A percentile compares a stretch with the other conserved stretches of the same genome.
Evolutionary conservation across 2,888 invertebrate species (phyloP).

Genomic region (Orthosia gracilis): DNA sequence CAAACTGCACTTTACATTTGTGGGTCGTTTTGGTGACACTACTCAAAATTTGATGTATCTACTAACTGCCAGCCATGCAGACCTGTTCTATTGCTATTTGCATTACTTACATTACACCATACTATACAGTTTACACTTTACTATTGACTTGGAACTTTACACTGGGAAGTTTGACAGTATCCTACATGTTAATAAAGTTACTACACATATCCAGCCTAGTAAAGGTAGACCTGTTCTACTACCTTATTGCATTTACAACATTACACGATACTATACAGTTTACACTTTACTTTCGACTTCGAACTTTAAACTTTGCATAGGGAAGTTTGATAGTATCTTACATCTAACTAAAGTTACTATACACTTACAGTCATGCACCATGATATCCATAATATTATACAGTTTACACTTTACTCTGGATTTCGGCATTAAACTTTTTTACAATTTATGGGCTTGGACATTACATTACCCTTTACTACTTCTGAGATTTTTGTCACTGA

Average conservation of each 20-base stretch:
- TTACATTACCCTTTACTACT: not conserved
- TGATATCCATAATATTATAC: slow-evolving; percentile 41
- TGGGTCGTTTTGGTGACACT: no score
- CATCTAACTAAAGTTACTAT: not conserved
- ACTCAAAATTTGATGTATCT: no score
- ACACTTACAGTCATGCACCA: slow-evolving; percentile 76
- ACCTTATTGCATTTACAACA: not conserved
- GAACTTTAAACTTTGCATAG: not conserved
- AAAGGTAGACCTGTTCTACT: slow-evolving; percentile 50
- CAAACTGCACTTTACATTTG: not conserved
- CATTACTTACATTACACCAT: slow-evolving; percentile 48
- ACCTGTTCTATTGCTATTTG: slow-evolving; percentile 70
- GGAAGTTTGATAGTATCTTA: not conserved
- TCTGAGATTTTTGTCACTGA: not conserved
- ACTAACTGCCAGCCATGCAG: slow-evolving; percentile 75
- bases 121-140: slow-evolving; percentile 43
- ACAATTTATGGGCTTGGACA: not conserved
- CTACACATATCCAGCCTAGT: not conserved
- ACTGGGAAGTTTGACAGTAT: not conserved
- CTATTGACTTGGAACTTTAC: not conserved
- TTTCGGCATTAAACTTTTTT: not conserved
- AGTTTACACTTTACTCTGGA: slow-evolving; percentile 3
- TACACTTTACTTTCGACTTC: not conserved
- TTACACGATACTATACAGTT: slow-evolving; percentile 4
- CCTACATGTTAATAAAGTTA: not conserved